phyloP scores from a whole-genome alignment of 2,888 invertebrate genomes.

The Dryomyza anilis region DNA sequence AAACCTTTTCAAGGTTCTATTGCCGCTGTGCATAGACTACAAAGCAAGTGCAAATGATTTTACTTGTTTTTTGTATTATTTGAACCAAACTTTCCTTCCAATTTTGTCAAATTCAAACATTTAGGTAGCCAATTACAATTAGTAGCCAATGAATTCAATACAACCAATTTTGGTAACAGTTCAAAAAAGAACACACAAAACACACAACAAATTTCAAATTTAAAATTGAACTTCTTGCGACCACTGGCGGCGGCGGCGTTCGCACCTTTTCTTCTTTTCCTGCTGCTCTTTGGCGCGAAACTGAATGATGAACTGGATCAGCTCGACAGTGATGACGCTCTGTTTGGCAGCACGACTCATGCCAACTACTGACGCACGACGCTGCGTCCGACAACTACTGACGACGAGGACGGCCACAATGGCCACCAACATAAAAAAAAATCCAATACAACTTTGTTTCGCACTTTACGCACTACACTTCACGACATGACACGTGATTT shows the following conservation, averaged over 20 bases:
- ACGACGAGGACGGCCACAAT: background rate
- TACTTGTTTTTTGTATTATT: background rate
- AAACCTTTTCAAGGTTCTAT: too few species aligned
- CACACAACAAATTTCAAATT: background rate
- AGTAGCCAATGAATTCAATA: too few species aligned
- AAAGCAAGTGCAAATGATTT: background rate
- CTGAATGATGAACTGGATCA: conserved; percentile 61
- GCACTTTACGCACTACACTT: background rate
- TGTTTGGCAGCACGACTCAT: conserved; percentile 56
- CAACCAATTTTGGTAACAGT: too few species aligned
- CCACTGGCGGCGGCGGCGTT: conserved; percentile 3
- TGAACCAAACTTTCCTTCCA: conserved; percentile 37
- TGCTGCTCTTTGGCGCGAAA: conserved; percentile 57
- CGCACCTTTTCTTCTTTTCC: conserved; percentile 58
- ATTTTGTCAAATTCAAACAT: conserved; percentile 41
- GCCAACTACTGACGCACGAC: conserved; percentile 30
- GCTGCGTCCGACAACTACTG: background rate
- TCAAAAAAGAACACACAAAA: background rate
- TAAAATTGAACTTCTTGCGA: background rate
- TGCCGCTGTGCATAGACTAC: too few species aligned
- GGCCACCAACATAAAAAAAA: background rate
- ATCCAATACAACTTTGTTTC: too few species aligned
- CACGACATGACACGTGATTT: background rate
- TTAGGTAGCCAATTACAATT: too few species aligned
- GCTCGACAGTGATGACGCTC: conserved; percentile 59